Conservation (phyloP, 2,888 invertebrate genomes). For the Corbicula japonica region DNA sequence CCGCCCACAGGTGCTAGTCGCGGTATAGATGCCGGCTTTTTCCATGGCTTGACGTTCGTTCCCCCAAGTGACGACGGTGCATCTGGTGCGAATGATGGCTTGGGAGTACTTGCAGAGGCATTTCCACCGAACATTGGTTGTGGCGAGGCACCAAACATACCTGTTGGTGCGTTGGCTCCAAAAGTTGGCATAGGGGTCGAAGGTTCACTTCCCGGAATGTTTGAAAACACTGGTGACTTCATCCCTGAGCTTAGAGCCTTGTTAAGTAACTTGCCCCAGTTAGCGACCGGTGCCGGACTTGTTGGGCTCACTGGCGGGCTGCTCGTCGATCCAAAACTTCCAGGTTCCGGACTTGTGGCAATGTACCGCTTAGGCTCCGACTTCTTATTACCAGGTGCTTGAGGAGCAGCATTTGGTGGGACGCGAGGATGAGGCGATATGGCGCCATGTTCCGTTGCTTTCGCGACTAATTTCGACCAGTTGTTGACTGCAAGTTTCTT, state of each 20-base stretch:
- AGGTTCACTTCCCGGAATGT: conserved; percentile 22
- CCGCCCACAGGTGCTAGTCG: background rate
- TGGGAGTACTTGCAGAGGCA: conserved; percentile 24
- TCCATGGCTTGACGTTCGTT: conserved; percentile 36
- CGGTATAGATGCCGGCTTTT: conserved; percentile 33
- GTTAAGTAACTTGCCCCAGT: conserved; percentile 30
- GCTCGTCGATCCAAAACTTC: no score
- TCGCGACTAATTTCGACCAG: conserved; percentile 34
- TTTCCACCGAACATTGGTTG: conserved; percentile 31
- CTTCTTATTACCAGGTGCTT: conserved; percentile 5
- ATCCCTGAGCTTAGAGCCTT: conserved; percentile 14
- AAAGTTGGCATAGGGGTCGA: conserved; percentile 39
- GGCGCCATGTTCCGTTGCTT: conserved; percentile 21
- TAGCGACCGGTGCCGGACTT: conserved; percentile 35
- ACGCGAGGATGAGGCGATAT: conserved; percentile 23
- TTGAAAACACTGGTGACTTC: conserved; percentile 10
- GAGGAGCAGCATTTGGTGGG: conserved; percentile 14
- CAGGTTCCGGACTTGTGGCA: conserved; percentile 25
- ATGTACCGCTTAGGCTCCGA: conserved; percentile 18
- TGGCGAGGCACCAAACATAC: conserved; percentile 29
- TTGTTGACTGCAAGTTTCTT: conserved; percentile 30
- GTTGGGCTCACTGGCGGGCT: conserved; percentile 10
- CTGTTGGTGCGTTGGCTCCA: conserved; percentile 38
- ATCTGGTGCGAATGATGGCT: conserved; percentile 42
- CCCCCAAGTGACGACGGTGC: conserved; percentile 41